Conservation (phyloP, 2,797 vertebrate genomes). For the Buphagus erythrorhynchus region DNA sequence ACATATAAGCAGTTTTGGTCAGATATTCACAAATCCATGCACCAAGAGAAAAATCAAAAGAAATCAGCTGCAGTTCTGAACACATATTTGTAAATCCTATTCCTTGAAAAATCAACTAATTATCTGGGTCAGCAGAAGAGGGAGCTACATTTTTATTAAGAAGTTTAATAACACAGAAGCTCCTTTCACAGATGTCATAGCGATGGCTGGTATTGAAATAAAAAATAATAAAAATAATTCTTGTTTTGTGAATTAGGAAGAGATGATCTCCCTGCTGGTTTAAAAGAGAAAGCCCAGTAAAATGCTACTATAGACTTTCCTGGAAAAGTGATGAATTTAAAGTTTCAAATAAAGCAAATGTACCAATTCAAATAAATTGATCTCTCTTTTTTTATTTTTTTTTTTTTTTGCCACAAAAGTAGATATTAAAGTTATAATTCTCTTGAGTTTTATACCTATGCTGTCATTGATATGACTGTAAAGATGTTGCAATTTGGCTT, state of each 20-base stretch:
- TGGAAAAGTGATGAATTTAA: constrained; percentile 25
- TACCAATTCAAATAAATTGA: constrained; percentile 23
- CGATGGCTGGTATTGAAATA: neutral
- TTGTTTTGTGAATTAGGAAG: neutral
- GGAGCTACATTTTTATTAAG: constrained; percentile 57
- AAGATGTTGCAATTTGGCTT: neutral
- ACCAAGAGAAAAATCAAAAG: neutral
- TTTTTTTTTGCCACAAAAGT: neutral
- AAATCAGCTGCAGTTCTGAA: neutral
- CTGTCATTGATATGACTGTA: neutral
- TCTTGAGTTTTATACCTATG: neutral
- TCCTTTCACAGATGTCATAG: neutral
- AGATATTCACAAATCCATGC: neutral
- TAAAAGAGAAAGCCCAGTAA: constrained; percentile 11
- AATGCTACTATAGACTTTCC: neutral
- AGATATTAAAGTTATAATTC: constrained; percentile 24
- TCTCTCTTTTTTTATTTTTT: neutral
- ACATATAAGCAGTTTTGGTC: neutral
- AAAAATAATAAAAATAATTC: neutral
- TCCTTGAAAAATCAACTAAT: constrained; percentile 2
- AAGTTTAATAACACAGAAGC: neutral
- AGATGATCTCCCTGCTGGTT: neutral
- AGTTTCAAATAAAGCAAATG: constrained; percentile 42
- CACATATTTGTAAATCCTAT: neutral
- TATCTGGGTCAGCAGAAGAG: constrained; percentile 66